Conservation (phyloP, 1,140 invertebrate species). For the Drosophila sp. region DNA sequence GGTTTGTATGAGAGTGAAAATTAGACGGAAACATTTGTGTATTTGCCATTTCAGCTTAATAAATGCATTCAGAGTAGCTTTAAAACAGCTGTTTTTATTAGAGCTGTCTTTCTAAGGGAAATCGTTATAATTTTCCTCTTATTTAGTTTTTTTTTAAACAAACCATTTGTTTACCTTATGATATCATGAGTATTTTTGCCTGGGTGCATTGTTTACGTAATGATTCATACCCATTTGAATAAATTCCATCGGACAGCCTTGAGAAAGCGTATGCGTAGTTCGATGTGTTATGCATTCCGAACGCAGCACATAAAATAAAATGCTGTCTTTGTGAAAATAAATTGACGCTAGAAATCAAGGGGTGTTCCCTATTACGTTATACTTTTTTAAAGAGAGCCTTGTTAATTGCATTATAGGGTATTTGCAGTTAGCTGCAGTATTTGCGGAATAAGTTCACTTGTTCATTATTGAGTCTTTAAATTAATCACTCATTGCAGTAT, state of each 20-base stretch:
- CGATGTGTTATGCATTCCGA: slow-evolving; percentile 25
- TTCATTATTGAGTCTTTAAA: too few species aligned
- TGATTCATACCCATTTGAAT: slow-evolving; percentile 10
- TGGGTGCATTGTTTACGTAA: neutral
- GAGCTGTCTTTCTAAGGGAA: neutral
- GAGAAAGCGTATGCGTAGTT: slow-evolving; percentile 36
- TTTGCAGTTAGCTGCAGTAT: too few species aligned
- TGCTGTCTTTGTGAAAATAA: slow-evolving; percentile 41
- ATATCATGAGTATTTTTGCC: slow-evolving; percentile 11
- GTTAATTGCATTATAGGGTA: too few species aligned
- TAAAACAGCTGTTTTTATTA: slow-evolving; percentile 2
- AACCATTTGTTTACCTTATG: slow-evolving; percentile 9
- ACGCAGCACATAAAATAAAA: slow-evolving; percentile 20
- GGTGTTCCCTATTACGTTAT: neutral
- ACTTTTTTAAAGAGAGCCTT: neutral
- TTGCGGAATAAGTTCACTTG: too few species aligned
- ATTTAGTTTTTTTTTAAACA: neutral
- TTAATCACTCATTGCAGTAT: too few species aligned
- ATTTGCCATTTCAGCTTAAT: neutral
- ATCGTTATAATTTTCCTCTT: neutral
- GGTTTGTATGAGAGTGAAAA: neutral
- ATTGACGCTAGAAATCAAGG: slow-evolving; percentile 19
- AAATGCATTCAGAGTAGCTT: neutral
- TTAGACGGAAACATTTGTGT: neutral
- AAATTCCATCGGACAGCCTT: slow-evolving; percentile 11